Evolutionary conservation across 2,797 vertebrate genomes (phyloP), one percentile per base, ranked within the genome.

Genomic region (Xenopus petersii): DNA sequence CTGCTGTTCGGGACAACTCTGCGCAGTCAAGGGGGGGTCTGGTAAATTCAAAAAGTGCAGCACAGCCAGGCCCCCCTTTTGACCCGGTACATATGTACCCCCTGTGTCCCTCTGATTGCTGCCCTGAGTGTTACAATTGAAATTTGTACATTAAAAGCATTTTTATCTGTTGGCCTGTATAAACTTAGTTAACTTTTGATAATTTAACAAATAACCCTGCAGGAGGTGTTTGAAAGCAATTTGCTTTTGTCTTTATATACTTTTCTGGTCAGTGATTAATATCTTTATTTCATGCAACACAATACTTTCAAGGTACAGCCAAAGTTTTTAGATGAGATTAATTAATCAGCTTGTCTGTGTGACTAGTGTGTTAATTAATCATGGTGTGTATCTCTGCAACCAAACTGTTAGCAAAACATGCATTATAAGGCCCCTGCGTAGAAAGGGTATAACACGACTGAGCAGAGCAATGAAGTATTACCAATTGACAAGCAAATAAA

Each of bases 271-370:
- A 73, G 58, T 79, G 76, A 79, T 79, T 79, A 79, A 79, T 79
- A 79, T 79, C 66, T 79, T 79, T 79, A 74, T 79, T 73, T 70
- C 76, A 64, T 60, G 76, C 71, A 24, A 74, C 69, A 66, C 68
- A 69, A 69, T 70, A 65, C 68, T 54, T 79, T 60, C 15, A 65
- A 69, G 61, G 76, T 65, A 74, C 66, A 79, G 76, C 71, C 51
- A 79, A 69, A 59, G 66, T 64, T 64, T 72, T 65, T 26, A 69
- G 76, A 79, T 70, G 71, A 74, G 66, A 69, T 68, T 79, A 79
- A 79, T 79, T 79, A 79, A 79, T 79, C 76, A 79, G 76, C 66
- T 79, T 79, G 76, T 79, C 76, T 64, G 24, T 74, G 60, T 67
- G 54, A 73, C 71, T 74, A 46, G 66, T 65, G 71, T 71, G 30